Evolutionary conservation across 2,888 invertebrate species (phyloP), one percentile per base, ranked within the genome.

Genomic region (Dromius quadrimaculatus): DNA sequence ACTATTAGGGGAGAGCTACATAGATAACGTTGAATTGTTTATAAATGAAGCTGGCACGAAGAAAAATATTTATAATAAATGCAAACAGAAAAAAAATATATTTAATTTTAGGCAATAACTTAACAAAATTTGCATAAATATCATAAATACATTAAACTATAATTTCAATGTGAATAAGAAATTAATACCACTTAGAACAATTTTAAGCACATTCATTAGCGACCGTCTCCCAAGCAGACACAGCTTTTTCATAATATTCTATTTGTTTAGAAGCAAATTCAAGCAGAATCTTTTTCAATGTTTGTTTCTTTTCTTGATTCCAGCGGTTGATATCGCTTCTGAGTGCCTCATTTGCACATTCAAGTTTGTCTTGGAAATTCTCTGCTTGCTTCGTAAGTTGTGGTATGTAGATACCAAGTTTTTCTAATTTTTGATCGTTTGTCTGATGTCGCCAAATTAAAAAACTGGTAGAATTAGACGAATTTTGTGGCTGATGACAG

Each of bases 301-400:
- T 89, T 28, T 84, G 81, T 71, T 86, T 86, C 77, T 90, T 90
- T 74, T 88, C 89, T 28, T 82, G 77, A 73, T 89, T 87, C 90
- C 90, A 91, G 70, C 89, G 83, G 62, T 89, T 87, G 71, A 90
- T 80, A 78, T 91, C 90, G 41, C 90, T 88, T 61, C 88, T 83
- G 22, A 91, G 80, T 77, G 89, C 88, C 77, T 90, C 89, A 78
- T 90, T 90, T 0, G 90, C 89, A 76, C 89, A 89, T 78, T 89
- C 89, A 47, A 89, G 81, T 75, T 86, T 86, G 79, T 91, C 90
- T 78, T 88, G 88, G 57, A 84, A 78, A 1, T 83, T 77, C 76
- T 87, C 87, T 0, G 84, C 83, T 64, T 84, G 84, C 74, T 86
- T 86, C 0, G 84, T 81, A 19, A 86, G 75, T 50, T 85, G 84